Conservation (phyloP, 2,797 vertebrate species). For the Diceros bicornis region DNA sequence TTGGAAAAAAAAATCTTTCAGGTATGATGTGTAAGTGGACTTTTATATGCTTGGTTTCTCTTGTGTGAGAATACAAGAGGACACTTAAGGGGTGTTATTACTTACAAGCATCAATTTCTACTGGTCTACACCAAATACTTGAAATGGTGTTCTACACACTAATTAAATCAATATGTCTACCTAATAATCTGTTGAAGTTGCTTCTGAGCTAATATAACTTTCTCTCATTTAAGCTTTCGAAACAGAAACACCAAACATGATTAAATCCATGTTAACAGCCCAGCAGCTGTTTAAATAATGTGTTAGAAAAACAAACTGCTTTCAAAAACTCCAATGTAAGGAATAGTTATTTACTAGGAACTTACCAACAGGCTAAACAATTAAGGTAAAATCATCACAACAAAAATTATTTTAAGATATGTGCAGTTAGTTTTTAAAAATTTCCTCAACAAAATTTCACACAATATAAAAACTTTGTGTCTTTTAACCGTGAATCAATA, state of each 20-base stretch:
- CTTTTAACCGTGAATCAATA: conserved; percentile 36
- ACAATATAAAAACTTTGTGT: conserved; percentile 12
- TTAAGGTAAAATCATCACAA: conserved; percentile 61
- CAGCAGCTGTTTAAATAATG: conserved; percentile 69
- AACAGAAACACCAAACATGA: conserved; percentile 74
- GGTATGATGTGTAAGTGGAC: not conserved
- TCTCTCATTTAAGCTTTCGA: conserved; percentile 65
- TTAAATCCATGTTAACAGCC: conserved; percentile 65
- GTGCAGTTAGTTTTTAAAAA: not conserved
- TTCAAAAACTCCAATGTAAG: conserved; percentile 69
- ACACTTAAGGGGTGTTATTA: conserved; percentile 48
- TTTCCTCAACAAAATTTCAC: conserved; percentile 14
- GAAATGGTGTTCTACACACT: conserved; percentile 42
- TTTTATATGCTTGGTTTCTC: conserved; percentile 40
- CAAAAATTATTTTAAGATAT: conserved; percentile 60
- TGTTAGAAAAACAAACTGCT: conserved; percentile 68
- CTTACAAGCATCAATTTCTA: conserved; percentile 52
- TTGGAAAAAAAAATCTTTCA: not conserved
- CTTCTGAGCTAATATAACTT: conserved; percentile 38
- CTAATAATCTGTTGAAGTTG: conserved; percentile 64
- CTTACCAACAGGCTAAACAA: conserved; percentile 15
- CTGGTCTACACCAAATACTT: conserved; percentile 7
- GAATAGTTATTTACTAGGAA: conserved; percentile 60
- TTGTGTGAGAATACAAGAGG: conserved; percentile 58
- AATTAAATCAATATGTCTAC: conserved; percentile 68